Evolutionary conservation across 2,113 vertebrate species (phyloP), one percentile per base, ranked within the genome.

Genomic region (Archilochus colubris): DNA sequence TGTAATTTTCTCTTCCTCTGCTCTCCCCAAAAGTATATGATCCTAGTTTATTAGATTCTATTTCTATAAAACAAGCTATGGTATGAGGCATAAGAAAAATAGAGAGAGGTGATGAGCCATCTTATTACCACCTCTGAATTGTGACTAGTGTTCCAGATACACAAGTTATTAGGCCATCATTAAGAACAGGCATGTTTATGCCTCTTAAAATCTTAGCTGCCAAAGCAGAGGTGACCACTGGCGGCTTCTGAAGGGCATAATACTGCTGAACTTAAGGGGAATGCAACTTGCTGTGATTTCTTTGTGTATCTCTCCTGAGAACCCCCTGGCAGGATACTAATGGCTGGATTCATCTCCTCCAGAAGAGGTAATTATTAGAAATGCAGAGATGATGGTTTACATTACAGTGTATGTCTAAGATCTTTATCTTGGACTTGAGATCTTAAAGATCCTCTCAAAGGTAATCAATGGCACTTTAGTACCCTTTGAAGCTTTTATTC

Each of bases 391-490:
- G 94, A 86, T 90, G 50, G 88, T 68, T 93, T 88, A 90, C 82
- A 70, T 75, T 91, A 91, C 68, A 54, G 69, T 20, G 27, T 30
- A 59, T 67, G 12, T 83, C 27, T 40, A 75, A 86, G 76, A 72
- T 61, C 87, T 91, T 95, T 90, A 83, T 84, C 72, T 84, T 33
- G 66, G 92, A 66, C 77, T 88, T 44, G 53, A 93, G 82, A 92
- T 79, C 27, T 95, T 90, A 86, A 91, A 95, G 90, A 88, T 69
- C 69, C 80, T 90, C 90, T 97, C 90, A 90, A 86, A 95, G 80
- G 82, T 88, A 97, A 96, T 95, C 93, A 93, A 93, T 95, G 94
- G 64, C 86, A 94, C 96, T 96, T 97, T 89, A 95, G 89, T 91
- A 64, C 53, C 64, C 89, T 94, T 94, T 95, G 93, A 96, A 96